Evolutionary conservation across 2,797 vertebrate genomes (phyloP).

Genomic region (Xenentodon cancila): DNA sequence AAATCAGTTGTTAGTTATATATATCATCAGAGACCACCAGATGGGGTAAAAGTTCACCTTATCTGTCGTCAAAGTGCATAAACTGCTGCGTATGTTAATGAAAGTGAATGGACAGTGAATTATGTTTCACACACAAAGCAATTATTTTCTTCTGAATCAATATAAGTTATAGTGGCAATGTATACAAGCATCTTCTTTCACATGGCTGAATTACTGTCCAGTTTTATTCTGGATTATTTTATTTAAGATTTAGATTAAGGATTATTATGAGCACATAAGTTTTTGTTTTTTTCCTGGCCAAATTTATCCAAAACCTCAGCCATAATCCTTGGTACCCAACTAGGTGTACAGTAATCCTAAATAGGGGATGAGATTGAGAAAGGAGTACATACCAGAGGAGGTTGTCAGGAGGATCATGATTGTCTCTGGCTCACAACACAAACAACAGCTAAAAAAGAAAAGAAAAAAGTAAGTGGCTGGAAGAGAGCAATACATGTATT

Average conservation of each 20-base stretch:
- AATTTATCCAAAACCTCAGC: not conserved
- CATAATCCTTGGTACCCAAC: conserved; percentile 10
- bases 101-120: not conserved
- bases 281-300: not conserved
- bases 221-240: no score
- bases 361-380: conserved; percentile 15
- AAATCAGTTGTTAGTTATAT: not conserved
- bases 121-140: not conserved
- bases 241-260: no score
- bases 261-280: not conserved
- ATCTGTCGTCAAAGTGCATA: not conserved
- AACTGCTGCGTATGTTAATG: not conserved
- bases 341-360: conserved; percentile 23
- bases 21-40: no score
- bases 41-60: no score
- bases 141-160: no score
- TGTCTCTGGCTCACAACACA: conserved; percentile 41
- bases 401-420: conserved; percentile 83
- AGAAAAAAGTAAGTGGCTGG: not conserved
- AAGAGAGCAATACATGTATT: not conserved
- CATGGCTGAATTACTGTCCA: no score
- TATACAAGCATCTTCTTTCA: no score
- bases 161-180: no score
- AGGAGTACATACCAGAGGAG: conserved; percentile 76
- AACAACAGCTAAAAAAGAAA: conserved; percentile 64